Evolutionary conservation across 2,113 vertebrate species (phyloP).

Genomic region (Myiagra hebetior): DNA sequence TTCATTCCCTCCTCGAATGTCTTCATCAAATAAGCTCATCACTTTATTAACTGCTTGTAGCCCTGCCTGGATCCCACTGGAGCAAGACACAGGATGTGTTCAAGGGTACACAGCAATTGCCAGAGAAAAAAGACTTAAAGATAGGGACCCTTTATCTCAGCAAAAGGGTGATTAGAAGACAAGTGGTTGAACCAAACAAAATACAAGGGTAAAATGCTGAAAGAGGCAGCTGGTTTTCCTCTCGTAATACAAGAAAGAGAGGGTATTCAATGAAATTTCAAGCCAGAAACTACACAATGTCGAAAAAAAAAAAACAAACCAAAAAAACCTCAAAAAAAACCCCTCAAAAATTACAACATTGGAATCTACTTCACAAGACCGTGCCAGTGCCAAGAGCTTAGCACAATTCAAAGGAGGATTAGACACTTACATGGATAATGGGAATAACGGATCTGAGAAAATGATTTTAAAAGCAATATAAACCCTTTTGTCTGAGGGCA

Average conservation of each 20-base stretch:
- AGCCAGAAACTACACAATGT: background rate
- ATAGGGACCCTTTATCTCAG: background rate
- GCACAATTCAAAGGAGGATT: constrained; percentile 11
- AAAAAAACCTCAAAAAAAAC: rapidly evolving
- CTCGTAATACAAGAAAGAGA: background rate
- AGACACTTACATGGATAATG: constrained; percentile 25
- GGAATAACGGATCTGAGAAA: background rate
- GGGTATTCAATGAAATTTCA: background rate
- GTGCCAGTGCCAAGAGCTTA: background rate
- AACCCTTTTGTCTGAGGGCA: background rate
- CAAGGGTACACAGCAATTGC: rapidly evolving
- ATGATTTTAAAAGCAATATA: background rate
- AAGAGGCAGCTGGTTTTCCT: background rate
- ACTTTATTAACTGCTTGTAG: background rate
- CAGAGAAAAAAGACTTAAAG: background rate
- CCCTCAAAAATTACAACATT: rapidly evolving
- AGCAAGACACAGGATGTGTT: background rate
- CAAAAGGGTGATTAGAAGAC: background rate
- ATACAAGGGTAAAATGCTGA: background rate
- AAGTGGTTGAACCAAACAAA: background rate
- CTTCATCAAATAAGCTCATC: background rate
- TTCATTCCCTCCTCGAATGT: background rate
- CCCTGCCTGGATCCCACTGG: background rate
- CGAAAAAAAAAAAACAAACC: background rate
- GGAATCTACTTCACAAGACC: constrained; percentile 8